Evolutionary conservation across 2,797 vertebrate species (phyloP).

Genomic region (Chiloscyllium punctatum): DNA sequence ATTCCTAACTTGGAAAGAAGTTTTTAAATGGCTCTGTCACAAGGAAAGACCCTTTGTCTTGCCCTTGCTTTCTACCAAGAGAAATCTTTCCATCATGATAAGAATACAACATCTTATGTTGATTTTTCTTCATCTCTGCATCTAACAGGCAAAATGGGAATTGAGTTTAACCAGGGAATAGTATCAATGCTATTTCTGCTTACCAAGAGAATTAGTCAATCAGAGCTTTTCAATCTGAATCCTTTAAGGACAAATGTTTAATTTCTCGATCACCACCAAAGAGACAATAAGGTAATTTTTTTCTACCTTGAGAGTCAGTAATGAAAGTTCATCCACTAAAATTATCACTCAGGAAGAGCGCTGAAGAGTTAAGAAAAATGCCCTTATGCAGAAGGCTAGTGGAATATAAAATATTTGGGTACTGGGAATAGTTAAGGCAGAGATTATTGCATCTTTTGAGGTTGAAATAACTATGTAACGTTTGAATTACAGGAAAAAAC

Average conservation of each 20-base stretch:
- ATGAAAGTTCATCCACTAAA: not conserved
- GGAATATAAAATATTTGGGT: not conserved
- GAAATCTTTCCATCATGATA: not conserved
- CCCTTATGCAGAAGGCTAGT: not conserved
- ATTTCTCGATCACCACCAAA: not conserved
- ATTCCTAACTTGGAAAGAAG: not conserved
- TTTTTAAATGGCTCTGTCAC: not conserved
- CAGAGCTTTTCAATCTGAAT: not conserved
- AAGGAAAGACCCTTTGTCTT: not conserved
- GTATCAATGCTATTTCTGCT: not conserved
- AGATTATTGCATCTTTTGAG: not conserved
- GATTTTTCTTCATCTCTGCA: not conserved
- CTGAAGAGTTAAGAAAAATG: not conserved
- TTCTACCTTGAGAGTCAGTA: not conserved
- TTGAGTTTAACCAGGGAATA: not conserved
- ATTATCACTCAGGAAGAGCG: not conserved
- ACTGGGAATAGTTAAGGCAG: not conserved
- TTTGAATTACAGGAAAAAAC: not conserved
- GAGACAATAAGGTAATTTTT: not conserved
- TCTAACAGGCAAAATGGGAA: not conserved
- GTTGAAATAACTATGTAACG: not conserved
- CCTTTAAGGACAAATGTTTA: not conserved
- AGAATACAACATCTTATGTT: not conserved
- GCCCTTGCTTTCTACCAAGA: not conserved
- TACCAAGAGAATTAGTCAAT: not conserved